Base-by-base conservation (phyloP, 2,113 vertebrate genomes). In the Pelecanus crispus region DNA sequence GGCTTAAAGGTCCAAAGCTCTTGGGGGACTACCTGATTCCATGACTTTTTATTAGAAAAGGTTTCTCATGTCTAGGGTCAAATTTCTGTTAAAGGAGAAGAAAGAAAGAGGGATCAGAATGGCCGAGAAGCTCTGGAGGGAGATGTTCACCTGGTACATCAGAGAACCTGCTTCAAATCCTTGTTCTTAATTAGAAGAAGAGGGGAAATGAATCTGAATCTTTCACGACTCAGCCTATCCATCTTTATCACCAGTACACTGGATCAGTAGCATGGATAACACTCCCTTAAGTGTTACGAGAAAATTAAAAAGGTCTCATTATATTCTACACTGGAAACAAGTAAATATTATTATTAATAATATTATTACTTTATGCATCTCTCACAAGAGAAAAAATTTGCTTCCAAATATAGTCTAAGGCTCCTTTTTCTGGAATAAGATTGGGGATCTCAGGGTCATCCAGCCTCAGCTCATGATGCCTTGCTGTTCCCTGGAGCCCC, bases 11-110 rank as follows among this genome's bases (percentile, higher is more conserved):
- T 56, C n/a, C 65, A 58, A 1, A 10, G 2, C 82, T 45, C 2
- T 0, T 52, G 38, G 45, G 78, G 8, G 1, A 11, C 8, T 68
- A 8, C 34, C 56, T 47, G 29, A n/a, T 61, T 56, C 0, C 0
- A 17, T 44, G 28, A 19, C 31, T 84, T 82, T 44, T 61, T 58
- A 16, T 20, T 72, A 67, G 49, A 67, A 88, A 66, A 83, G 10
- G 2, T 40, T 96, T 90, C 58, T 70, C 0, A 0, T 58, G 47
- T 66, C 47, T 50, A 66, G 45, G 38, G 68, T 81, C 28, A 68
- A 47, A 88, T 58, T 72, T 77, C 25, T 81, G 38, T 70, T 38
- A 50, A 91, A 88, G 47, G 13, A 86, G 29, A 85, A 53, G 17
- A 49, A 38, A 59, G 63, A 47, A 74, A 81, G n/a, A 47, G 32